These are phyloP conservation scores for Camponotus vicinus DNA, from an alignment of 1,140 invertebrate genomes.

Conservation along the genomic window DNA sequence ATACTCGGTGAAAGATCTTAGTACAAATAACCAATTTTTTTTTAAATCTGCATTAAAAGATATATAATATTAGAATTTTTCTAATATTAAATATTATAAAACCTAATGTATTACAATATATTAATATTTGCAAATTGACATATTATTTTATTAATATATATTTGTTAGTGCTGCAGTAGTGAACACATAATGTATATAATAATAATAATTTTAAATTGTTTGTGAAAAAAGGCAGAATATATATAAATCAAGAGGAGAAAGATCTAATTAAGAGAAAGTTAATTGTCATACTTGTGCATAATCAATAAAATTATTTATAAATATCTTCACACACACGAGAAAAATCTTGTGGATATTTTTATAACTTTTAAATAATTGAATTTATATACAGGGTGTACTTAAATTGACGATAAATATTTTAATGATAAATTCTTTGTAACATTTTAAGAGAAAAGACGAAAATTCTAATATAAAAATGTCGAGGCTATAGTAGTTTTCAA, in stretches of 20 bases:
- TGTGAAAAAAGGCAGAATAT: background rate
- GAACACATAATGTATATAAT: no score
- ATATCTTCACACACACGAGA: slow-evolving; percentile 1
- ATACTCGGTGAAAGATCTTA: background rate
- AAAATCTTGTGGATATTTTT: background rate
- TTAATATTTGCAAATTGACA: background rate
- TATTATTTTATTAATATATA: background rate
- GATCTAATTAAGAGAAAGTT: background rate
- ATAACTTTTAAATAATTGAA: slow-evolving; percentile 15
- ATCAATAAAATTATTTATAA: background rate
- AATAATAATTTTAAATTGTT: background rate
- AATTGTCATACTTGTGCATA: background rate
- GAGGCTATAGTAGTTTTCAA: no score
- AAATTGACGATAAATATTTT: no score
- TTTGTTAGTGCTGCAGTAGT: no score
- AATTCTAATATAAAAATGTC: no score
- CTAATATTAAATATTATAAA: background rate
- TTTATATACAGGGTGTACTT: no score
- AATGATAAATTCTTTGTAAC: no score
- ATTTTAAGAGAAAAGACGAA: no score
- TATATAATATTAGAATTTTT: background rate
- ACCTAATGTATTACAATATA: background rate
- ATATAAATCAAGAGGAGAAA: background rate
- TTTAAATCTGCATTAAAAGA: background rate
- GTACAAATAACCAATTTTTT: background rate